phyloP scores from a whole-genome alignment of 2,888 invertebrate species.

The Pandemis cinnamomeana region DNA sequence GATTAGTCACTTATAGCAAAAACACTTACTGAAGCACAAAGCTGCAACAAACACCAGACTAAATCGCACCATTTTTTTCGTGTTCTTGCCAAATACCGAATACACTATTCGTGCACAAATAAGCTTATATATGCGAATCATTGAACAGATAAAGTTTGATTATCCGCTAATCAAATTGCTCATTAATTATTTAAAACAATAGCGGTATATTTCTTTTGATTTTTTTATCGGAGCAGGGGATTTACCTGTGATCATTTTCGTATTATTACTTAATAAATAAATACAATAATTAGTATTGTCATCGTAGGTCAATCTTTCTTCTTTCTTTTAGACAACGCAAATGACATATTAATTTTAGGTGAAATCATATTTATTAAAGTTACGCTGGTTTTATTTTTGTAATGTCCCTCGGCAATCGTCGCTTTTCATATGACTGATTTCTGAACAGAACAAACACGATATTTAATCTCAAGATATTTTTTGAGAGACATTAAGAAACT shows the following conservation, averaged over 20 bases:
- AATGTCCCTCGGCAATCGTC: too few relatives aligned
- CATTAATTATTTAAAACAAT: slow-evolving; percentile 2
- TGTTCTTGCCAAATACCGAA: not conserved
- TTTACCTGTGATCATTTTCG: not conserved
- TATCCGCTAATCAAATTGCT: not conserved
- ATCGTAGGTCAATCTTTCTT: too few relatives aligned
- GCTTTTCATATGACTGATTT: too few relatives aligned
- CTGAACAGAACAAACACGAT: too few relatives aligned
- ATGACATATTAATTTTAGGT: too few relatives aligned
- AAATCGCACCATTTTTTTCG: not conserved
- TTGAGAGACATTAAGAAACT: too few relatives aligned
- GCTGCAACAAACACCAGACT: slow-evolving; percentile 2
- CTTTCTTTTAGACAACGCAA: too few relatives aligned
- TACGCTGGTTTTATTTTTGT: too few relatives aligned
- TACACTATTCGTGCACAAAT: not conserved
- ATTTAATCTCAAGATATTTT: too few relatives aligned
- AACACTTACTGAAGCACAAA: not conserved
- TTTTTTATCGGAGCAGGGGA: not conserved
- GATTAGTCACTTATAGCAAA: not conserved
- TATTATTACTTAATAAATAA: not conserved
- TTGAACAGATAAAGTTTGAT: slow-evolving; percentile 1
- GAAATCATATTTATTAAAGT: too few relatives aligned
- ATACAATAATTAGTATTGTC: not conserved
- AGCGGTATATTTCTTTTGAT: not conserved
- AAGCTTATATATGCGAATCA: not conserved